Evolutionary conservation across 2,888 invertebrate genomes (phyloP).

Genomic region (Amorpha juglandis): DNA sequence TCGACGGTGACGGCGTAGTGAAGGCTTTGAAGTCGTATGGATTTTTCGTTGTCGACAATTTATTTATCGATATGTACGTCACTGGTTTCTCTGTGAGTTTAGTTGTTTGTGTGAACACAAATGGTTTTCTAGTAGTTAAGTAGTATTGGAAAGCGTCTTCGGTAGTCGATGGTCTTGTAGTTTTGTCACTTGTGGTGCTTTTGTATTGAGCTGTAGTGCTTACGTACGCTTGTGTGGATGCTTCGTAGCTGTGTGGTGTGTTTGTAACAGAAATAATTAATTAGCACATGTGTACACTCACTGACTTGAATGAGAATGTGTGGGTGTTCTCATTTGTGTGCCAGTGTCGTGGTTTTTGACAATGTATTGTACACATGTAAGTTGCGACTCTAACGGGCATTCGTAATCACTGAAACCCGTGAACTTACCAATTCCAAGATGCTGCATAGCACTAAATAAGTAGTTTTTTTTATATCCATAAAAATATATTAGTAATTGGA

Average conservation of each 20-base stretch:
- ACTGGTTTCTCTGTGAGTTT: conserved; percentile 52
- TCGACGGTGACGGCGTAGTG: conserved; percentile 62
- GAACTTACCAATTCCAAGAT: too few species aligned
- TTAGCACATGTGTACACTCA: conserved; percentile 67
- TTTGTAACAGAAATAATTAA: conserved; percentile 57
- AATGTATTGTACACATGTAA: conserved; percentile 18
- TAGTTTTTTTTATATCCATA: too few species aligned
- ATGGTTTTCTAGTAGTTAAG: conserved; percentile 59
- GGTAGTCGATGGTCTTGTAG: conserved; percentile 35
- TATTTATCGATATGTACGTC: conserved; percentile 63
- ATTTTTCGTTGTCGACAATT: conserved; percentile 81
- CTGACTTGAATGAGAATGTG: conserved; percentile 62
- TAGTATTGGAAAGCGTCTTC: conserved; percentile 57
- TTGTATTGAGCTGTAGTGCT: conserved; percentile 49
- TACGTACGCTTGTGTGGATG: conserved; percentile 76
- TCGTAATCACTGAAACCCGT: too few species aligned
- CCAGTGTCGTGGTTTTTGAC: conserved; percentile 56
- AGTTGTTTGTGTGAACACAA: conserved; percentile 28
- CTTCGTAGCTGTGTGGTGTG: conserved; percentile 74
- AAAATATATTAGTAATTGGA: too few species aligned
- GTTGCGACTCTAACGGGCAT: too few species aligned
- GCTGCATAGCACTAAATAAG: too few species aligned
- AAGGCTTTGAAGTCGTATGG: conserved; percentile 83
- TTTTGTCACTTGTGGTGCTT: conserved; percentile 38
- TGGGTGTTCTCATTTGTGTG: conserved; percentile 52